Percentiles rank a stretch among this genome's conserved stretches.
Conservation (phyloP, 2,113 vertebrate genomes). For the Embiotoca jacksoni region DNA sequence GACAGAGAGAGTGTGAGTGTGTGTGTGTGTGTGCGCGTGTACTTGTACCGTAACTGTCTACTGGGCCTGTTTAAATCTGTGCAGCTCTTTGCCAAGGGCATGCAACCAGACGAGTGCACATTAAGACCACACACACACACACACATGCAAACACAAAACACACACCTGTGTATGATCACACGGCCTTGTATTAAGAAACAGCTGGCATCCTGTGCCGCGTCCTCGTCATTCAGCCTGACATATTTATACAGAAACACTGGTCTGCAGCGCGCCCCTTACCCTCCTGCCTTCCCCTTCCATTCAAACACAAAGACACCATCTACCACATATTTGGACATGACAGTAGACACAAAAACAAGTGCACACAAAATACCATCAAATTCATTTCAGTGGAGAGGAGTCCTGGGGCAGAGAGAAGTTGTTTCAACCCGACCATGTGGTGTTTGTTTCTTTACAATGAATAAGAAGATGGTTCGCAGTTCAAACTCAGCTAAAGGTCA, state of each 20-base stretch:
- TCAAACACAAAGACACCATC: constrained; percentile 32
- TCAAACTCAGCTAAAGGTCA: constrained; percentile 70
- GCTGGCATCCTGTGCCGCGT: constrained; percentile 51
- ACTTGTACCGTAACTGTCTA: not conserved
- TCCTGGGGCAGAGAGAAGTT: constrained; percentile 12
- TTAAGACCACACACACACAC: constrained; percentile 3
- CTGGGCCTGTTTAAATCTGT: constrained; percentile 43
- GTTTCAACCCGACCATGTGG: constrained; percentile 19
- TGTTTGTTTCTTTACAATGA: constrained; percentile 20
- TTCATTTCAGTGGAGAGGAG: constrained; percentile 12
- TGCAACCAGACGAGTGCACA: constrained; percentile 22
- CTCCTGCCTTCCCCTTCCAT: constrained; percentile 26
- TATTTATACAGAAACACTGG: constrained; percentile 59
- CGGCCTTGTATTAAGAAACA: constrained; percentile 37
- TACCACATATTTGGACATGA: constrained; percentile 26
- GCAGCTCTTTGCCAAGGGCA: constrained; percentile 61
- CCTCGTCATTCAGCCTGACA: constrained; percentile 56
- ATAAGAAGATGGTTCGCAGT: constrained; percentile 17
- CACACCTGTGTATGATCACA: not conserved
- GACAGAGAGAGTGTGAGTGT: not conserved
- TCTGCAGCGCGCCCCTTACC: constrained; percentile 57
- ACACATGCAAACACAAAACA: constrained; percentile 28
- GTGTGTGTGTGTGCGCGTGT: not conserved
- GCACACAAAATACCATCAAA: constrained; percentile 3
- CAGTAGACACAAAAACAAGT: not conserved